Evolutionary conservation across 2,888 invertebrate genomes (phyloP), one percentile per base, ranked within the genome.

Genomic region (Athrips mouffetella): DNA sequence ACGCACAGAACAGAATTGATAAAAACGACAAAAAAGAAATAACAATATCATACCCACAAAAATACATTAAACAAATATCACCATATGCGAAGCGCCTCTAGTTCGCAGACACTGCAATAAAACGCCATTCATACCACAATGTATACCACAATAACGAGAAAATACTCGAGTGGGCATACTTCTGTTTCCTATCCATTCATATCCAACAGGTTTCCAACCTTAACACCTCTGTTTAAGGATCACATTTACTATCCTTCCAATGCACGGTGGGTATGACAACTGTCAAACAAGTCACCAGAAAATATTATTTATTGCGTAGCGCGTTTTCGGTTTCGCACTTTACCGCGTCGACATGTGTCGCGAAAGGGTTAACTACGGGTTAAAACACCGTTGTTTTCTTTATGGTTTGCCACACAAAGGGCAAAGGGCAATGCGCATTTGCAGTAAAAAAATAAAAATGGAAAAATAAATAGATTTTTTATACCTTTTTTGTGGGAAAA

Each of bases 381-480:
- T 74, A 73, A 71, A 73, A 70, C 70, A 69, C 65, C 67, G 74
- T 76, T 83, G 82, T 82, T 83, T 81, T 80, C 76, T 80, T 77
- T 80, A 77, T 80, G 72, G 71, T 70, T 69, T 66, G 62, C 48
- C 59, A 63, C 72, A 80, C 73, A 70, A 67, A 69, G 67, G 59
- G 55, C 60, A 61, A 64, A 81, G 80, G 63, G 70, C 77, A 58
- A 18, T 21, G 42, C 5, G 31, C 21, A 31, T 44, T 44, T 30
- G 13, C 31, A 42, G 11, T 29, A 41, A 16, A 27, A n/a, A 33
- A 4, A 33, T 2, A 13, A 33, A 44, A 31, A 30, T 75, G 81
- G 33, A 76, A 48, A 37, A 21, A 37, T 37, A 11, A 37, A 37
- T 37, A 55, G 56, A 48, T 35, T 60, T 55, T 67, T 64, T 54